phyloP scores from a whole-genome alignment of 2,888 invertebrate species.

The Allacma fusca region DNA sequence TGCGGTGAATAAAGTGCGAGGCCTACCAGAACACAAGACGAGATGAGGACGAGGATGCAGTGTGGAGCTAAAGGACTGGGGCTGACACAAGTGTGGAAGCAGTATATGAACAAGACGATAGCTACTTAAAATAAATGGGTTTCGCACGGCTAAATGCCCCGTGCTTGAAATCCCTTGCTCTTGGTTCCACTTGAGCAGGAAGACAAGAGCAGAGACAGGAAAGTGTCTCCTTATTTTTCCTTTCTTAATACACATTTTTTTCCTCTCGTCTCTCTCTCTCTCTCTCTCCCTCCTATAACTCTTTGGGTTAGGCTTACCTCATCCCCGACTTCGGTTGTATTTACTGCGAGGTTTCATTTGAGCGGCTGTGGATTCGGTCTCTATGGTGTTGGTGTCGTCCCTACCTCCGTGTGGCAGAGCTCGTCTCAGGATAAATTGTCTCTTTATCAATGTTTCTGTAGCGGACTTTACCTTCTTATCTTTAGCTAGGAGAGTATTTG shows the following conservation, averaged over 20 bases:
- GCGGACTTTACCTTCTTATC: not conserved
- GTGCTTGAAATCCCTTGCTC: constrained; percentile 33
- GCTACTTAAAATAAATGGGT: constrained; percentile 51
- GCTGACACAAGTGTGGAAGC: not conserved
- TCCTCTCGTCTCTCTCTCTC: not conserved
- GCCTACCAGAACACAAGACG: constrained; percentile 24
- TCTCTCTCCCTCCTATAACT: not conserved
- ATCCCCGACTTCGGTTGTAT: not conserved
- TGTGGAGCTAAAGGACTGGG: not conserved
- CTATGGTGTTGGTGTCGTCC: not conserved
- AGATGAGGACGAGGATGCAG: not conserved
- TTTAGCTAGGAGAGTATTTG: not conserved
- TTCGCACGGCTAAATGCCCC: constrained; percentile 48
- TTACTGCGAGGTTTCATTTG: not conserved
- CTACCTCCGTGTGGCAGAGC: not conserved
- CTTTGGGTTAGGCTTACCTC: not conserved
- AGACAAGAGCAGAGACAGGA: constrained; percentile 36
- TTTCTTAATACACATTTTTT: constrained; percentile 2
- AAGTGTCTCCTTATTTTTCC: constrained; percentile 33
- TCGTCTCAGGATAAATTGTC: not conserved
- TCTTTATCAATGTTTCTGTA: constrained; percentile 30
- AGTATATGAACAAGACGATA: constrained; percentile 14
- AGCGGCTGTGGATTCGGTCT: not conserved
- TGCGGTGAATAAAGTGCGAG: constrained; percentile 6
- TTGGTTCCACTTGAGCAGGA: constrained; percentile 37